A percentile compares a stretch with the other conserved stretches of the same genome.
phyloP scores from a whole-genome alignment of 1,140 invertebrate genomes.

The Oreohelix idahoensis region DNA sequence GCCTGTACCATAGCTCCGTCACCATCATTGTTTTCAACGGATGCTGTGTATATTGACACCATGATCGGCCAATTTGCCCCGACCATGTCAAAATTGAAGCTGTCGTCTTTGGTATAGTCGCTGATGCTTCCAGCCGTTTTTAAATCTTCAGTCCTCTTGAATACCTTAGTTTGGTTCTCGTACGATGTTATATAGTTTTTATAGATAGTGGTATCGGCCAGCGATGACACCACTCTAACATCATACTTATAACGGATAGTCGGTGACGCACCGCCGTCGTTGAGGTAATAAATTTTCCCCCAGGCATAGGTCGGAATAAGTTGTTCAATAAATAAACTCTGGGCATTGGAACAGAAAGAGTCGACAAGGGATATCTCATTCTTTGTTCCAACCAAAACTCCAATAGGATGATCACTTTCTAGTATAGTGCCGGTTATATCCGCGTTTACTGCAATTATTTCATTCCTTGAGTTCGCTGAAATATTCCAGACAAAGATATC shows the following conservation, averaged over 20 bases:
- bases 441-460: neutral
- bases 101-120: neutral
- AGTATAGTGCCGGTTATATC: neutral
- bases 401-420: neutral
- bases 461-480: neutral
- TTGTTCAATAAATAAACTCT: neutral
- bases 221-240: neutral
- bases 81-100: neutral
- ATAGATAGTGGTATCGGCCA: neutral
- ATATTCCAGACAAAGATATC: neutral
- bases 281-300: neutral
- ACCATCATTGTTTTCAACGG: neutral
- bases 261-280: neutral
- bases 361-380: neutral
- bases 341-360: neutral
- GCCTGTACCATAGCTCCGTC: neutral
- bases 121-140: neutral
- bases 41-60: neutral
- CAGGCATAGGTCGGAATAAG: neutral
- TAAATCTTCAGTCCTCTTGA: neutral
- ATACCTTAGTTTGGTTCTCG: neutral
- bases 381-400: neutral
- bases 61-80: neutral
- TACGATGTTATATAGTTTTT: neutral
- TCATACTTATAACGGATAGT: neutral